phyloP scores from a whole-genome alignment of 2,113 vertebrate species.

The Antigone vipio region DNA sequence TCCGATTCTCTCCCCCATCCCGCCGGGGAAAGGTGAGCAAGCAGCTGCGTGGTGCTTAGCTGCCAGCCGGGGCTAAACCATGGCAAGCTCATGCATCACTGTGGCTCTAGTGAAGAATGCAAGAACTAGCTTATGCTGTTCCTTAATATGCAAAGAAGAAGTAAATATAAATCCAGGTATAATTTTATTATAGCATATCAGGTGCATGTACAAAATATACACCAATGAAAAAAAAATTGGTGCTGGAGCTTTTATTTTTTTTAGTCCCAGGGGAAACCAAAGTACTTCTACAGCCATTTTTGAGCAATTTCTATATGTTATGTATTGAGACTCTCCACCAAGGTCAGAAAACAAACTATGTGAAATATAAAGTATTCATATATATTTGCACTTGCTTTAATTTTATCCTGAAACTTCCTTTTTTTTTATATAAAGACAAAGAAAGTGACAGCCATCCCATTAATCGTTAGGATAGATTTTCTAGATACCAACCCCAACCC shows the following conservation, averaged over 20 bases:
- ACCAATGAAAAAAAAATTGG: neutral
- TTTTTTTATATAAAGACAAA: neutral
- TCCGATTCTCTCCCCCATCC: too few relatives aligned
- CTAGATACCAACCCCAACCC: neutral
- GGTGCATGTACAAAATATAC: neutral
- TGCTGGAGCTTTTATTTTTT: neutral
- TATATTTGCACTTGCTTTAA: neutral
- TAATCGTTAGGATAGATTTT: neutral
- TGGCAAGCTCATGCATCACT: neutral
- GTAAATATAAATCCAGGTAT: neutral
- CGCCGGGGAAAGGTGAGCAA: too few relatives aligned
- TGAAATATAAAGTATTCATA: neutral
- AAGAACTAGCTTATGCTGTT: neutral
- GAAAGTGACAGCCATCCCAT: neutral
- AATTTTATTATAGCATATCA: neutral
- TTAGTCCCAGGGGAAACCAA: neutral
- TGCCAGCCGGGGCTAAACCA: too few relatives aligned
- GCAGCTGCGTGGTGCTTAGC: too few relatives aligned
- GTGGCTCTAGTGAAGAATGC: neutral
- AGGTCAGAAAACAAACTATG: neutral
- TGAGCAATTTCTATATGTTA: neutral
- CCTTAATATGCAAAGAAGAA: neutral
- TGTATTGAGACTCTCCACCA: neutral
- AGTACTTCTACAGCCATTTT: neutral
- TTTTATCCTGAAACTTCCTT: neutral